Evolutionary conservation across 2,888 invertebrate species (phyloP).

Genomic region (Yponomeuta malinellus): DNA sequence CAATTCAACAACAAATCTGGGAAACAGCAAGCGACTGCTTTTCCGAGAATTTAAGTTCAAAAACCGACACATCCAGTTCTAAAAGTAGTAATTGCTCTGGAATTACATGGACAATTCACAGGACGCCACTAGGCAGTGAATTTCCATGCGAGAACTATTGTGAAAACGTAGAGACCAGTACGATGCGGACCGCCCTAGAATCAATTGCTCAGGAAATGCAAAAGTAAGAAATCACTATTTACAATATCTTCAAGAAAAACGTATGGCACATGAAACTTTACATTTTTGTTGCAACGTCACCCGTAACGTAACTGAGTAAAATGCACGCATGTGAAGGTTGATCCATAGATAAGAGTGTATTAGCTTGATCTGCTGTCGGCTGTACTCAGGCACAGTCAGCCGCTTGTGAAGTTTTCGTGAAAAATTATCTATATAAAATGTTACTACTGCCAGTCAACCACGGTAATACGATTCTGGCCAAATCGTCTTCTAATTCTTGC

Average conservation of each 20-base stretch:
- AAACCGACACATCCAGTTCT: not conserved
- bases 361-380: too few species aligned
- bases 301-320: too few species aligned
- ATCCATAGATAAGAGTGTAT: too few species aligned
- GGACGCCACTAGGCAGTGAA: not conserved
- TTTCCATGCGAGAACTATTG: not conserved
- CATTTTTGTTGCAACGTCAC: too few species aligned
- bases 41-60: not conserved
- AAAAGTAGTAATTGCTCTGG: not conserved
- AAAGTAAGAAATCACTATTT: slow-evolving; percentile 27
- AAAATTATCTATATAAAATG: too few species aligned
- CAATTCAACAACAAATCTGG: not conserved
- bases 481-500: too few species aligned
- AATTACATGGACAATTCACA: not conserved
- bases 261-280: not conserved
- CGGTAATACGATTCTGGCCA: too few species aligned
- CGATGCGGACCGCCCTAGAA: slow-evolving; percentile 38
- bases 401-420: too few species aligned
- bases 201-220: slow-evolving; percentile 47
- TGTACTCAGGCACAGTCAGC: too few species aligned
- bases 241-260: not conserved
- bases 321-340: too few species aligned
- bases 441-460: too few species aligned
- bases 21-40: not conserved
- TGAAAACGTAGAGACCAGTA: slow-evolving; percentile 22